Conservation (phyloP, 2,113 vertebrate species). For the Lucifuga dentata region DNA sequence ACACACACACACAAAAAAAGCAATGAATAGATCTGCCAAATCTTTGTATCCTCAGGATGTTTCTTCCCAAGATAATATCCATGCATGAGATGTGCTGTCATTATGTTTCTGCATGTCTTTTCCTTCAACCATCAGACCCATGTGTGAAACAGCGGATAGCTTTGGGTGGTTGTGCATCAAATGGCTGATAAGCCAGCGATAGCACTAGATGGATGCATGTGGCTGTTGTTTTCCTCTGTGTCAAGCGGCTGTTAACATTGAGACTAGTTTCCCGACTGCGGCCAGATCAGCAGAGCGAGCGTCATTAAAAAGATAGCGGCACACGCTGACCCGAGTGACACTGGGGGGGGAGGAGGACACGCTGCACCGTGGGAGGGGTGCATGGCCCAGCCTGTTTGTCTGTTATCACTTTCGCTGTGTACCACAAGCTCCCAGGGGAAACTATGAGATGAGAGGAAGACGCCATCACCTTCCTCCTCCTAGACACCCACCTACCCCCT, state of each 20-base stretch:
- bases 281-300: conserved; percentile 75
- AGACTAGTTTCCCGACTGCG: conserved; percentile 42
- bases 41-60: not conserved
- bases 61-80: conserved; percentile 5
- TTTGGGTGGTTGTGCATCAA: conserved; percentile 30
- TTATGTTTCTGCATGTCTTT: not conserved
- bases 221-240: conserved; percentile 58
- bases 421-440: conserved; percentile 86
- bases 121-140: not conserved
- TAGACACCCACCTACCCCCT: conserved; percentile 43
- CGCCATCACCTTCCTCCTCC: conserved; percentile 88
- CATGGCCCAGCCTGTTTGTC: conserved; percentile 83
- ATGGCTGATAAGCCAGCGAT: conserved; percentile 37
- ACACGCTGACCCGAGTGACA: conserved; percentile 86
- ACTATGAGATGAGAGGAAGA: conserved; percentile 86
- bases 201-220: conserved; percentile 40
- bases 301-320: conserved; percentile 89
- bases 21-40: not conserved
- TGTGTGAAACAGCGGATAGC: conserved; percentile 19
- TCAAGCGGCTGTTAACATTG: conserved; percentile 75
- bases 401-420: conserved; percentile 90
- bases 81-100: not conserved
- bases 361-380: conserved; percentile 48
- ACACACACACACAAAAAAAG: too few species aligned
- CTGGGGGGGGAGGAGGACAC: conserved; percentile 54